Evolutionary conservation across 2,113 vertebrate species (phyloP), one percentile per base, ranked within the genome.

Genomic region (Acanthochromis polyacanthus): DNA sequence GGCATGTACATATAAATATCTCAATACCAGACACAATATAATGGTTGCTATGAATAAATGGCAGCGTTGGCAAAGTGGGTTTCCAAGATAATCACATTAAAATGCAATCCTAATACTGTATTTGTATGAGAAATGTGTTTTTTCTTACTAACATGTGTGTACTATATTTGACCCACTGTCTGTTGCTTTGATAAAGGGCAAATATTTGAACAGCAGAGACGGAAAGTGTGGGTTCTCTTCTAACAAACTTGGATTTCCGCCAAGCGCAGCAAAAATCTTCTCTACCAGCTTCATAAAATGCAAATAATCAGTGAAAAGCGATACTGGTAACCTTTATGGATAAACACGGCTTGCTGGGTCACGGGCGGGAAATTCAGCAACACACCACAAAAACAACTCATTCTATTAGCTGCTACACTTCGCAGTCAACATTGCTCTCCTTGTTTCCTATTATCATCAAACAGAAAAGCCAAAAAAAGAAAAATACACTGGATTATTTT

Each of bases 291-390:
- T 81, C 22, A 65, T 28, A 61, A 74, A 80, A 81, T 78, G 74
- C 58, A 87, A 89, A 89, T 80, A 81, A 86, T 81, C 60, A 71
- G 52, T 55, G 25, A 20, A 71, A 88, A 72, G 43, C 32, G 22
- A 68, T 40, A 73, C 38, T 28, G 58, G 63, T 81, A 83, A 78
- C 75, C 72, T 81, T 82, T 61, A 36, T 30, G n/a, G 71, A 69
- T 65, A 57, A 76, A 80, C 57, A 80, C 71, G 59, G 43, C 17
- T 60, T 20, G 30, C 43, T 63, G 43, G 57, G 64, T 84, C 75
- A 76, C 8, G 45, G 32, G 58, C 43, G 71, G 79, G 38, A 75
- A 46, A 87, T n/a, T 68, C 63, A 84, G 55, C 51, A 76, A 20
- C 0, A 0, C 23, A 56, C 60, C 28, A 36, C 30, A 20, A 66